Percentiles rank a stretch among this genome's conserved stretches.
Conservation (phyloP, 2,113 vertebrate genomes). For the Alethe diademata region DNA sequence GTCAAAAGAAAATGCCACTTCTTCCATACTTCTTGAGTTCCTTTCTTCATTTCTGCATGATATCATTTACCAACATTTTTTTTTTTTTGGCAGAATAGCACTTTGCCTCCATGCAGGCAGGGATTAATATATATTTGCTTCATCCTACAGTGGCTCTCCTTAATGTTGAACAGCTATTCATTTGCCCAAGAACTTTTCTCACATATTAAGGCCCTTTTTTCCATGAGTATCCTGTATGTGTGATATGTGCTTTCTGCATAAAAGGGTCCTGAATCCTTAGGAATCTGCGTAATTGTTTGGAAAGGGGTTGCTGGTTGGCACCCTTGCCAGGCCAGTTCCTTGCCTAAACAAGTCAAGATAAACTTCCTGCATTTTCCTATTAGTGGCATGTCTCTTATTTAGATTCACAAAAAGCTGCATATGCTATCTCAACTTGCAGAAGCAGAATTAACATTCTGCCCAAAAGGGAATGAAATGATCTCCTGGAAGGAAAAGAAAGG, state of each 20-base stretch:
- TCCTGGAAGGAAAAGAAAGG: not conserved
- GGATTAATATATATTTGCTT: not conserved
- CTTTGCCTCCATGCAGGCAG: not conserved
- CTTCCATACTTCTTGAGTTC: not conserved
- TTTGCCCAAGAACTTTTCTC: not conserved
- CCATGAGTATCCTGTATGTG: not conserved
- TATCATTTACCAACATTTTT: not conserved
- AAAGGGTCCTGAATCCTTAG: not conserved
- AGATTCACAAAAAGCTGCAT: not conserved
- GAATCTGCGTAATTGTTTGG: not conserved
- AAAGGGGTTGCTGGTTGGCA: not conserved
- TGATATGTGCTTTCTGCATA: not conserved
- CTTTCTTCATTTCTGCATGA: not conserved
- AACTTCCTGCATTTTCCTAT: not conserved
- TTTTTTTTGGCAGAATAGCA: not conserved
- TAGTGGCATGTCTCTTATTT: not conserved
- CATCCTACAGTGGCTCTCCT: not conserved
- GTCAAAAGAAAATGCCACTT: not conserved
- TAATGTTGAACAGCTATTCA: not conserved
- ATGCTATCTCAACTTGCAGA: not conserved
- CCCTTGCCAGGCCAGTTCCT: not conserved
- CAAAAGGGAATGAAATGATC: not conserved
- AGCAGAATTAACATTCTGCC: not conserved
- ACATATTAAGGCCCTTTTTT: not conserved
- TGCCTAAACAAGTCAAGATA: not conserved